Conservation (phyloP, 2,888 invertebrate genomes). For the Platycnemis pennipes region DNA sequence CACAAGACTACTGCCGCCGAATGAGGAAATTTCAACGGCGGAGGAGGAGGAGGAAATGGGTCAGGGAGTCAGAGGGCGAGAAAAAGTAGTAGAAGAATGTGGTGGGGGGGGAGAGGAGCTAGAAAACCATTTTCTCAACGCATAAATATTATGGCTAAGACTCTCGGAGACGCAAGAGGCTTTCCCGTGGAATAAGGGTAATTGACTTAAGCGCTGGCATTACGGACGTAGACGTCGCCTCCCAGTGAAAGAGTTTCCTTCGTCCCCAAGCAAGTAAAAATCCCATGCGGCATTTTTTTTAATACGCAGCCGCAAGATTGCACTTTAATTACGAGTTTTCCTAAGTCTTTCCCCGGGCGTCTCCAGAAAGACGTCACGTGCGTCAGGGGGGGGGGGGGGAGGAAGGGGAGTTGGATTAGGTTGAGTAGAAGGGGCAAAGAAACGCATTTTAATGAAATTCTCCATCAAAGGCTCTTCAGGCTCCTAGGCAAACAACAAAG, state of each 20-base stretch:
- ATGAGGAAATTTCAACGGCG: not conserved
- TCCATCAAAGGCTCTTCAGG: not conserved
- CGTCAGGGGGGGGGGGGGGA: not conserved
- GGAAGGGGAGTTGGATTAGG: not conserved
- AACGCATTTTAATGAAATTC: slow-evolving; percentile 20
- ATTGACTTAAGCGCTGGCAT: slow-evolving; percentile 25
- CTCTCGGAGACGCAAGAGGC: not conserved
- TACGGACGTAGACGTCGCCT: not conserved
- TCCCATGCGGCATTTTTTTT: not conserved
- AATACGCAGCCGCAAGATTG: not conserved
- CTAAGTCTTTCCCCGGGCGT: not conserved
- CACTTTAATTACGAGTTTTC: slow-evolving; percentile 27
- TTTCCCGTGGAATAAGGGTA: slow-evolving; percentile 21
- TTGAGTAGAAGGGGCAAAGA: not conserved
- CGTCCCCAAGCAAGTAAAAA: slow-evolving; percentile 8
- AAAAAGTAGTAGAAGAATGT: not conserved
- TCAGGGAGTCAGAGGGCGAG: not conserved
- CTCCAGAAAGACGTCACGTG: not conserved
- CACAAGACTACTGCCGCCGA: not conserved
- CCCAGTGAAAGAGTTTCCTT: not conserved
- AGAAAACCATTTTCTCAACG: not conserved
- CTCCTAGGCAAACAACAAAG: not conserved
- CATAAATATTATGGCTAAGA: slow-evolving; percentile 4
- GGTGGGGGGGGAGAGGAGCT: not conserved
- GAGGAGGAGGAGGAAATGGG: not conserved